Evolutionary conservation across 2,797 vertebrate genomes (phyloP).

Genomic region (Cetoscarus ocellatus): DNA sequence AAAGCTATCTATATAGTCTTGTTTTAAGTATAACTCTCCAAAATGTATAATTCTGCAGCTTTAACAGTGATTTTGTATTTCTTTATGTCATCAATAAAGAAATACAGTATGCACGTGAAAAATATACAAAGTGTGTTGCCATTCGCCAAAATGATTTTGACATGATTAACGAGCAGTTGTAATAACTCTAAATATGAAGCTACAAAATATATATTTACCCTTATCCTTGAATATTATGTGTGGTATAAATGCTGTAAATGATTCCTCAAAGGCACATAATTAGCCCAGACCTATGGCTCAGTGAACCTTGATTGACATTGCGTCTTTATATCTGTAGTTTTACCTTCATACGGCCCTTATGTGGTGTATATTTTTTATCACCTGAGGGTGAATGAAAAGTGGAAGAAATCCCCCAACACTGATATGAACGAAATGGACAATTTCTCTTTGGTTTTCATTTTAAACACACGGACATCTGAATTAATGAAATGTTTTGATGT

Average conservation of each 20-base stretch:
- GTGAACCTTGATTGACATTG: conserved; percentile 55
- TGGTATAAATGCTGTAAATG: conserved; percentile 41
- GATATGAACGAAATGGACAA: conserved; percentile 71
- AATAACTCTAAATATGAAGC: conserved; percentile 59
- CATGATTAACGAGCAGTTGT: conserved; percentile 58
- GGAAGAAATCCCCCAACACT: conserved; percentile 47
- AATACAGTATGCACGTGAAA: too few species aligned
- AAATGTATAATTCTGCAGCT: too few species aligned
- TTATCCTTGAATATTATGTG: too few species aligned
- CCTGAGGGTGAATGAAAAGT: conserved; percentile 65
- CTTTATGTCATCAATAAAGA: too few species aligned
- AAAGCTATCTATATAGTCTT: too few species aligned
- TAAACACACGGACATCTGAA: conserved; percentile 55
- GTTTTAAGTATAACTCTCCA: too few species aligned
- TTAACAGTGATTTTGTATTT: too few species aligned
- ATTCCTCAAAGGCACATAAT: conserved; percentile 69
- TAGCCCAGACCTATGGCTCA: conserved; percentile 70
- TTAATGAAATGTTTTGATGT: conserved; percentile 77
- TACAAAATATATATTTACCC: conserved; percentile 54
- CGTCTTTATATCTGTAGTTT: conserved; percentile 46
- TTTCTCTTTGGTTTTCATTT: conserved; percentile 52
- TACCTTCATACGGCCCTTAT: conserved; percentile 44
- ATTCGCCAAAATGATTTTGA: conserved; percentile 60
- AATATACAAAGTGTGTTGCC: neutral
- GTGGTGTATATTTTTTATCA: conserved; percentile 51